These are phyloP conservation scores for Rhogogaster chlorosoma DNA, from an alignment of 2,888 invertebrate species.

Conservation along the genomic window DNA sequence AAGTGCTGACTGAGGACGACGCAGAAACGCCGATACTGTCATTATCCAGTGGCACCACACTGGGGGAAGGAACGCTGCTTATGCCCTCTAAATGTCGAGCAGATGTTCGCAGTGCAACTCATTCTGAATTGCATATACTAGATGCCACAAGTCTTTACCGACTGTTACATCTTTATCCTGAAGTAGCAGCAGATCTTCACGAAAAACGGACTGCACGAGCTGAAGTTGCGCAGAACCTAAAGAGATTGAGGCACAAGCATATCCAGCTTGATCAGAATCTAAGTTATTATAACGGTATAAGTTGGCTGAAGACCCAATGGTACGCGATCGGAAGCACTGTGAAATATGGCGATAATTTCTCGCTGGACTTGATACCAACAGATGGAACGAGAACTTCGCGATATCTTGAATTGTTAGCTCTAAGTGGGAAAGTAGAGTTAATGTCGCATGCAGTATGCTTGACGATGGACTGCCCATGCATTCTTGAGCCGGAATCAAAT, in stretches of 20 bases:
- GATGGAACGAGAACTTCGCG: slow-evolving; percentile 28
- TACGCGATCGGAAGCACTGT: not conserved
- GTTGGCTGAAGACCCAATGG: slow-evolving; percentile 42
- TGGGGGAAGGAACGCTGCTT: slow-evolving; percentile 62
- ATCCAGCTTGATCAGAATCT: not conserved
- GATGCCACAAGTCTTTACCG: slow-evolving; percentile 39
- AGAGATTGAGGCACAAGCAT: not conserved
- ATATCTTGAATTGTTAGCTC: slow-evolving; percentile 55
- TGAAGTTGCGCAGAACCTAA: not conserved
- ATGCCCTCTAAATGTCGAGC: slow-evolving; percentile 33
- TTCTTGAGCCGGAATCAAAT: slow-evolving; percentile 64
- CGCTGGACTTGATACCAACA: not conserved
- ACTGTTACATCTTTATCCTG: slow-evolving; percentile 19
- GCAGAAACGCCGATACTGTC: slow-evolving; percentile 63
- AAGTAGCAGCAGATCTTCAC: slow-evolving; percentile 26
- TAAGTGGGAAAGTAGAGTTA: slow-evolving; percentile 62
- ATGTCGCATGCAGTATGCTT: slow-evolving; percentile 63
- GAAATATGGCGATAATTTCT: not conserved
- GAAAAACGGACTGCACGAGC: not conserved
- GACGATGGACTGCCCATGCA: slow-evolving; percentile 59
- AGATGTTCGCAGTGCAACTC: slow-evolving; percentile 41
- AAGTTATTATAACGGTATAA: not conserved
- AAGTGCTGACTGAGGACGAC: slow-evolving; percentile 63
- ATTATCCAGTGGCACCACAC: slow-evolving; percentile 61
- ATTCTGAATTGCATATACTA: slow-evolving; percentile 32